phyloP scores from a whole-genome alignment of 2,113 vertebrate genomes.

The Ginglymostoma cirratum region DNA sequence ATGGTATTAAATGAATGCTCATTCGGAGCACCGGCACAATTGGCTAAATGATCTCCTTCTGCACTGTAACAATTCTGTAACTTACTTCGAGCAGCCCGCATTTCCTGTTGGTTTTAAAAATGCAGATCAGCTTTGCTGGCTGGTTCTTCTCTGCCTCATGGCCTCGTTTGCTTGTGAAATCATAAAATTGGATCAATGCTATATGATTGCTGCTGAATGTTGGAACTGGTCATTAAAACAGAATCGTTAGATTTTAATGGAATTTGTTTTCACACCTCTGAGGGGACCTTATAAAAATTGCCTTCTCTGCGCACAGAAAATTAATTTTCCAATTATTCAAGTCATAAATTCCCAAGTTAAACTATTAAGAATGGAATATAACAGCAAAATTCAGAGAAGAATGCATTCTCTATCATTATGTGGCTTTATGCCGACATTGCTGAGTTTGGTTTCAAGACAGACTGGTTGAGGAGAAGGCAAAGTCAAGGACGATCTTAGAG shows the following conservation, averaged over 20 bases:
- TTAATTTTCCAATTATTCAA: background rate
- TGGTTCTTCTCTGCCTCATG: background rate
- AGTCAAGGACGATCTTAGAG: too few species aligned
- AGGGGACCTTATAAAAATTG: background rate
- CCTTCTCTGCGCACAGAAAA: background rate
- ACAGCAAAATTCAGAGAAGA: background rate
- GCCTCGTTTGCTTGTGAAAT: background rate
- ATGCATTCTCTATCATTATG: too few species aligned
- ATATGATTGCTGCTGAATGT: background rate
- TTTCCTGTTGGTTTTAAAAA: background rate
- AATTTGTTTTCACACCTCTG: background rate
- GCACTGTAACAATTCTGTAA: background rate
- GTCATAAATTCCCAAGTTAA: background rate
- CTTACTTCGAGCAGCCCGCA: background rate
- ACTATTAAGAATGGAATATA: background rate
- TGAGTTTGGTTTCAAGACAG: too few species aligned
- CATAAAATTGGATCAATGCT: background rate
- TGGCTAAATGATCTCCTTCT: too few species aligned
- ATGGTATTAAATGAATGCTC: too few species aligned
- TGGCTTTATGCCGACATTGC: too few species aligned
- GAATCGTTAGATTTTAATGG: background rate
- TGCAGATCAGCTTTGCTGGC: background rate
- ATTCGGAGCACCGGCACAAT: too few species aligned
- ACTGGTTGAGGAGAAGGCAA: too few species aligned
- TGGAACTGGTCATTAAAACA: constrained; percentile 5